A percentile compares a stretch with the other conserved stretches of the same genome.
phyloP scores from a whole-genome alignment of 2,888 invertebrate species.

The Drosophila setosimentum region DNA sequence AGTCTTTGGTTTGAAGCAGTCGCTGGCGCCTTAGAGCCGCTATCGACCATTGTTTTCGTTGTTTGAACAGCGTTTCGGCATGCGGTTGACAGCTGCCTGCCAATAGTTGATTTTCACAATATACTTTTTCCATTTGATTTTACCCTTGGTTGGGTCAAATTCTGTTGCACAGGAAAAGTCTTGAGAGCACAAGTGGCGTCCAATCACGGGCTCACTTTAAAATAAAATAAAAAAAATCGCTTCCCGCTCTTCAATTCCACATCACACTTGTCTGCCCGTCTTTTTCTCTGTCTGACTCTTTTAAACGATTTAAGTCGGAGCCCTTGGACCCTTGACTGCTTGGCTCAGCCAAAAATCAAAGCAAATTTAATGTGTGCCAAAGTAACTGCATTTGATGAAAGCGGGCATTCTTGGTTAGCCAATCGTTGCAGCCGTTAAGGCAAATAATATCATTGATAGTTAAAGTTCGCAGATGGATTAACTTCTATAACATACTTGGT shows the following conservation, averaged over 20 bases:
- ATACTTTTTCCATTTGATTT: slow-evolving; percentile 75
- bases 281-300: slow-evolving; percentile 16
- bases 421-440: slow-evolving; percentile 38
- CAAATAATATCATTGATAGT: slow-evolving; percentile 54
- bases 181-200: slow-evolving; percentile 19
- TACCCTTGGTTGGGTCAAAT: slow-evolving; percentile 58
- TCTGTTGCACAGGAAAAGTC: slow-evolving; percentile 9
- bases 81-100: slow-evolving; percentile 80
- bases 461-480: slow-evolving; percentile 15
- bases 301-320: background rate
- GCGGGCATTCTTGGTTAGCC: slow-evolving; percentile 19
- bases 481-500: slow-evolving; percentile 13
- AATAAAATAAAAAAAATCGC: background rate
- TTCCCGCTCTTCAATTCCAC: background rate
- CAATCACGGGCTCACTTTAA: slow-evolving; percentile 8
- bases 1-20: slow-evolving; percentile 35
- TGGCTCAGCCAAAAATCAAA: slow-evolving; percentile 53
- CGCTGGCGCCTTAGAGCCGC: slow-evolving; percentile 42
- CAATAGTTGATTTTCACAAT: slow-evolving; percentile 79
- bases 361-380: slow-evolving; percentile 62
- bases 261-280: background rate
- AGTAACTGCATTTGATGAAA: slow-evolving; percentile 56
- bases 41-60: slow-evolving; percentile 69
- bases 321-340: slow-evolving; percentile 5
- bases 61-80: slow-evolving; percentile 57